phyloP scores from a whole-genome alignment of 2,888 invertebrate genomes.

The Microplitis deprimator region DNA sequence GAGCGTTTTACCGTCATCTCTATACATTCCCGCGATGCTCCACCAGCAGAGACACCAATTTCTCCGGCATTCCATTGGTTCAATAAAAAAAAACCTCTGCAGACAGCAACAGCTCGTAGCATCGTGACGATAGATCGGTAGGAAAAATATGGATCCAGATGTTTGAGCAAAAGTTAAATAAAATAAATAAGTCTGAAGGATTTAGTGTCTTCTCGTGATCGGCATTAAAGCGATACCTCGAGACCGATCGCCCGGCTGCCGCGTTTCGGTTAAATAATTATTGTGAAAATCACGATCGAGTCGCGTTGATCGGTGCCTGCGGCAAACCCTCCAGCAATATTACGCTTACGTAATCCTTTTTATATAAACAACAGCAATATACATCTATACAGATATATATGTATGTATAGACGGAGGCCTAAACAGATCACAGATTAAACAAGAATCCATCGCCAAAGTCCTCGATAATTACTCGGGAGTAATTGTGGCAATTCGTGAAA shows the following conservation, averaged over 20 bases:
- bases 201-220: conserved; percentile 45
- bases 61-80: not conserved
- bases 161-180: conserved; percentile 11
- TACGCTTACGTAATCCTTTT: conserved; percentile 56
- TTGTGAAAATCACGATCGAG: conserved; percentile 62
- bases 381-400: too few relatives aligned
- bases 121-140: conserved; percentile 11
- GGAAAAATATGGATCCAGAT: too few relatives aligned
- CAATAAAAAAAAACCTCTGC: not conserved
- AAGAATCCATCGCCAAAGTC: conserved; percentile 63
- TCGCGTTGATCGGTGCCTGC: conserved; percentile 38
- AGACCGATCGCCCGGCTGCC: conserved; percentile 32
- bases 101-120: not conserved
- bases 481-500: conserved; percentile 69
- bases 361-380: conserved; percentile 23
- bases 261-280: conserved; percentile 56
- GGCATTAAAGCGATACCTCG: conserved; percentile 33
- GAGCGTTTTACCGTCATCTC: conserved; percentile 9
- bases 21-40: conserved; percentile 1
- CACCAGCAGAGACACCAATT: not conserved
- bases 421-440: conserved; percentile 70
- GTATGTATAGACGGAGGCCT: conserved; percentile 46
- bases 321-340: conserved; percentile 38
- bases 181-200: conserved; percentile 27
- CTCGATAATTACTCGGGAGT: conserved; percentile 69